A percentile compares a stretch with the other conserved stretches of the same genome.
phyloP scores from a whole-genome alignment of 2,113 vertebrate genomes.

The Oplegnathus fasciatus region DNA sequence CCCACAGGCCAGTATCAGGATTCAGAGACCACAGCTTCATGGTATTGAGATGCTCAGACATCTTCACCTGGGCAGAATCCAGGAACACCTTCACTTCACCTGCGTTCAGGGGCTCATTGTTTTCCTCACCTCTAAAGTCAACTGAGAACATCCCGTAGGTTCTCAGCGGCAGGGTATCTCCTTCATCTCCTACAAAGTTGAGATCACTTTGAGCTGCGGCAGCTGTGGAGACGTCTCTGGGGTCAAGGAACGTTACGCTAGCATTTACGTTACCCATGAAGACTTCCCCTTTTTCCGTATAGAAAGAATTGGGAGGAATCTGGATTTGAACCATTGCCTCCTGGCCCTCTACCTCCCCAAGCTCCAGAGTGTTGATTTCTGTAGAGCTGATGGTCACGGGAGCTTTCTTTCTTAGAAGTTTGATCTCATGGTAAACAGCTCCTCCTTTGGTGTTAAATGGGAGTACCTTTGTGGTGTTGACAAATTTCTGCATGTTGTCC shows the following conservation, averaged over 20 bases:
- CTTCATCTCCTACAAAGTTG: conserved; percentile 92
- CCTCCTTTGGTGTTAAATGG: conserved; percentile 94
- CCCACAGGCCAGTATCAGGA: conserved; percentile 95
- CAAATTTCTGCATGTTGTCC: conserved; percentile 95
- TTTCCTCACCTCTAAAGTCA: conserved; percentile 90
- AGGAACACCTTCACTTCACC: conserved; percentile 94
- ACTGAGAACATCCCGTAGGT: conserved; percentile 99
- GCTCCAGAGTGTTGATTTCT: conserved; percentile 89
- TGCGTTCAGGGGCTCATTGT: conserved; percentile 90
- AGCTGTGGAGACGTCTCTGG: conserved; percentile 91
- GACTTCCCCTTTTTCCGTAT: conserved; percentile 91
- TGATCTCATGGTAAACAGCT: conserved; percentile 94
- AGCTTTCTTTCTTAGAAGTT: conserved; percentile 90
- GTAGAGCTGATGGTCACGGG: conserved; percentile 89
- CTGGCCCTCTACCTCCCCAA: conserved; percentile 90
- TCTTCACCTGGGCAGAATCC: conserved; percentile 92
- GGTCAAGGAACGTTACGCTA: conserved; percentile 95
- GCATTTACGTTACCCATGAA: conserved; percentile 93
- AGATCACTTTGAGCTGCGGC: conserved; percentile 94
- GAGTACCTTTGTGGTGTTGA: conserved; percentile 97
- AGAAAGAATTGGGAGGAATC: conserved; percentile 94
- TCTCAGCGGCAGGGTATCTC: conserved; percentile 92
- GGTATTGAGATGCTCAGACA: conserved; percentile 89
- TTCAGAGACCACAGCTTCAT: conserved; percentile 99
- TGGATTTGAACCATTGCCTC: conserved; percentile 93